Evolutionary conservation across 2,113 vertebrate genomes (phyloP).

Genomic region (Rattus rattus): DNA sequence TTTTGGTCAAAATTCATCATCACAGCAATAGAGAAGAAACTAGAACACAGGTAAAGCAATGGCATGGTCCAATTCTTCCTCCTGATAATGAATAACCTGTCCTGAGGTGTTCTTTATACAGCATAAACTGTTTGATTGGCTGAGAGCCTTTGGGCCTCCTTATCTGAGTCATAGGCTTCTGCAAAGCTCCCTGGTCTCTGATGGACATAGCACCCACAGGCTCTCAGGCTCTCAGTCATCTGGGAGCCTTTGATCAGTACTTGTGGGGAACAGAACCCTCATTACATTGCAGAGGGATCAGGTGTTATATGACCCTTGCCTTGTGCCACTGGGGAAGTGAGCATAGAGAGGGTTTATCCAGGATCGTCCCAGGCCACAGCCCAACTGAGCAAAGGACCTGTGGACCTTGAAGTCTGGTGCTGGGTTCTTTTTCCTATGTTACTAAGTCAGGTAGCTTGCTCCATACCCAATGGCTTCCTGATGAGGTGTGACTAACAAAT

Average conservation of each 20-base stretch:
- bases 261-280: background rate
- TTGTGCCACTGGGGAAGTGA: background rate
- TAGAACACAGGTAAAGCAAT: background rate
- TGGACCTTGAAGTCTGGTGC: rapidly evolving
- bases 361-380: background rate
- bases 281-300: background rate
- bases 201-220: background rate
- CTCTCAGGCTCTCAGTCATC: background rate
- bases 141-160: background rate
- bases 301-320: background rate
- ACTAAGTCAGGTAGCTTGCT: background rate
- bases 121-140: background rate
- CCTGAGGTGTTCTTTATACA: background rate
- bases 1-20: background rate
- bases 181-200: rapidly evolving
- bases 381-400: too few species aligned
- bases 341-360: background rate
- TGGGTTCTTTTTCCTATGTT: background rate
- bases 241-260: rapidly evolving
- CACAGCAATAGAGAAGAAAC: background rate
- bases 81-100: background rate
- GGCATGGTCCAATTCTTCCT: background rate
- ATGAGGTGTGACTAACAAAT: background rate
- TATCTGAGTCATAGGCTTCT: background rate
- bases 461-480: background rate